Percentiles rank a stretch among this genome's conserved stretches.
Evolutionary conservation across 2,113 vertebrate species (phyloP).

Genomic region (Rhea pennata): DNA sequence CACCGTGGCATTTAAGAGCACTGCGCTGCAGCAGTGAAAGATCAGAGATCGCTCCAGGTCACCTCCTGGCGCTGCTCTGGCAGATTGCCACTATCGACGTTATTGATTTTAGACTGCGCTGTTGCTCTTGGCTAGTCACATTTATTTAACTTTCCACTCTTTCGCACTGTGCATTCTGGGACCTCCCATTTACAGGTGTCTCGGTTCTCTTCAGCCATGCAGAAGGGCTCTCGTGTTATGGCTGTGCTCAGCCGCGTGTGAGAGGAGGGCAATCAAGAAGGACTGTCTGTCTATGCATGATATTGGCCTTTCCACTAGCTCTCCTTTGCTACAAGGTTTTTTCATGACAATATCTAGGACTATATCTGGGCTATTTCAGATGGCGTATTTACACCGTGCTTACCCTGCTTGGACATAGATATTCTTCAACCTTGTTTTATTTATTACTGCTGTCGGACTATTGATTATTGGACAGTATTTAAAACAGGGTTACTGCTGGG

Average conservation of each 20-base stretch:
- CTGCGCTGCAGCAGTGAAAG: neutral
- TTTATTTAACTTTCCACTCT: constrained; percentile 1
- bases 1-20: constrained; percentile 8
- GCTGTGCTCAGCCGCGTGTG: neutral
- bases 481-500: neutral
- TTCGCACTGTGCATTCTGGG: neutral
- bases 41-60: neutral
- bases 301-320: neutral
- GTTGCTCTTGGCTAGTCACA: neutral
- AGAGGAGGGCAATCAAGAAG: neutral
- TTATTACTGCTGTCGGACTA: neutral
- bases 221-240: neutral
- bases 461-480: neutral
- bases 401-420: neutral
- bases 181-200: neutral
- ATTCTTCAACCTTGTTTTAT: neutral
- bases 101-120: neutral
- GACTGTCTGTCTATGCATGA: neutral
- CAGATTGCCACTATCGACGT: neutral
- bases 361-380: neutral
- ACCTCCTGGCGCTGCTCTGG: neutral
- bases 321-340: neutral
- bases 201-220: neutral
- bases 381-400: neutral
- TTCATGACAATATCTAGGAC: neutral